Conservation (phyloP, 2,888 invertebrate genomes). For the Ophion ellenae region DNA sequence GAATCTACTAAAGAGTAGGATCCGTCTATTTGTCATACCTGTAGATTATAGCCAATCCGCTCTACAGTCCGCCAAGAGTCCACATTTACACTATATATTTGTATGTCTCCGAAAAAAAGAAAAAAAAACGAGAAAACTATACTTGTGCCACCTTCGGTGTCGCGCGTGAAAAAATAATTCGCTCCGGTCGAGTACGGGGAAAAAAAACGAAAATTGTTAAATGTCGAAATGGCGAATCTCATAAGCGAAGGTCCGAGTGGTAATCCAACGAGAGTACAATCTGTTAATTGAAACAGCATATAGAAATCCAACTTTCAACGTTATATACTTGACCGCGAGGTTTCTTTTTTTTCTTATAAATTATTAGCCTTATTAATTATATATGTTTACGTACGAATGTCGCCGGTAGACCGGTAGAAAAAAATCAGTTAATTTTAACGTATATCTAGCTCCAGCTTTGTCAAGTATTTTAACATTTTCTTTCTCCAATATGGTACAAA, state of each 20-base stretch:
- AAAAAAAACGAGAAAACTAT: neutral
- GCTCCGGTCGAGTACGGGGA: conserved; percentile 1
- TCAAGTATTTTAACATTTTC: conserved; percentile 15
- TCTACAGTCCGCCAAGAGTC: conserved; percentile 30
- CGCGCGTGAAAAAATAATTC: conserved; percentile 5
- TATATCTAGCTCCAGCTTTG: conserved; percentile 6
- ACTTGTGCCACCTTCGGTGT: conserved; percentile 20
- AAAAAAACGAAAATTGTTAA: neutral
- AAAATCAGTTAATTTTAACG: conserved; percentile 25
- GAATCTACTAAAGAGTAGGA: neutral
- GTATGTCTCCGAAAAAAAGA: conserved; percentile 21
- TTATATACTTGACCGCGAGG: conserved; percentile 8
- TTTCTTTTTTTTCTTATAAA: conserved; percentile 21
- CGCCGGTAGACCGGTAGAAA: conserved; percentile 44
- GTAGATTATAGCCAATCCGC: conserved; percentile 35
- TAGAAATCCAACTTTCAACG: conserved; percentile 28
- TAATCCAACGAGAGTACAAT: conserved; percentile 51
- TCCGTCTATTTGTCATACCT: conserved; percentile 19
- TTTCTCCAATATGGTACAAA: conserved; percentile 39
- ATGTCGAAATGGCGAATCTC: conserved; percentile 34
- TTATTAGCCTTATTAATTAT: conserved; percentile 40
- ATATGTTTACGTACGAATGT: conserved; percentile 50
- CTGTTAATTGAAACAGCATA: conserved; percentile 29
- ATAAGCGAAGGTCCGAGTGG: conserved; percentile 33
- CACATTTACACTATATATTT: conserved; percentile 40